Evolutionary conservation across 2,113 vertebrate species (phyloP).

Genomic region (Phalacrocorax pelagicus): DNA sequence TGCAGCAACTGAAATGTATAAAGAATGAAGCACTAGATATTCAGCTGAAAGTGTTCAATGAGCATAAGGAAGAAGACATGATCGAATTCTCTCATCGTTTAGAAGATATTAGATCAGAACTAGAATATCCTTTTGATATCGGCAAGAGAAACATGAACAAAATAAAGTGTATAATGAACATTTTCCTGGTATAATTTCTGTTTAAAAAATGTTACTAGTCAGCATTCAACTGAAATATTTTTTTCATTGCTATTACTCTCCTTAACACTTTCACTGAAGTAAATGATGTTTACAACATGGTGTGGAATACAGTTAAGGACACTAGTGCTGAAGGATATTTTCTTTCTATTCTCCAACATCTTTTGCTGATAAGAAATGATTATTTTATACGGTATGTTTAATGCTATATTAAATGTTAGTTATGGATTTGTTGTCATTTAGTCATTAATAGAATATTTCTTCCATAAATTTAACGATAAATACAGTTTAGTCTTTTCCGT

Average conservation of each 20-base stretch:
- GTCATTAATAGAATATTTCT: neutral
- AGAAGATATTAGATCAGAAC: conserved; percentile 90
- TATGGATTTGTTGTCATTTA: neutral
- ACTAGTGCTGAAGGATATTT: conserved; percentile 88
- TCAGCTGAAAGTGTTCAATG: conserved; percentile 95
- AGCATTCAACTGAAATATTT: neutral
- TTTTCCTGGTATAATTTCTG: neutral
- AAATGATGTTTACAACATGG: conserved; percentile 88
- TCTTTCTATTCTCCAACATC: conserved; percentile 95
- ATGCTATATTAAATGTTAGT: neutral
- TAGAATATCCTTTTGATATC: conserved; percentile 93
- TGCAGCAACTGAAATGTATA: conserved; percentile 76
- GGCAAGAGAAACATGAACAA: neutral
- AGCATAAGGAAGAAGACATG: conserved; percentile 97
- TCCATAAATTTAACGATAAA: neutral
- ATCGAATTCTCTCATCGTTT: conserved; percentile 93
- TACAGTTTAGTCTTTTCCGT: neutral
- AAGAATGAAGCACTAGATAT: conserved; percentile 95
- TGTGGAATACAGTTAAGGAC: conserved; percentile 90
- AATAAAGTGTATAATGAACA: neutral
- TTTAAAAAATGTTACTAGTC: neutral
- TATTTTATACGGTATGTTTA: conserved; percentile 88
- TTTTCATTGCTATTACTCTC: conserved; percentile 30
- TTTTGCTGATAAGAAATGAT: conserved; percentile 93
- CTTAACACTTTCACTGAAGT: conserved; percentile 89